Base-by-base conservation (phyloP, 2,888 invertebrate genomes). In the Drosophila mercatorum region DNA sequence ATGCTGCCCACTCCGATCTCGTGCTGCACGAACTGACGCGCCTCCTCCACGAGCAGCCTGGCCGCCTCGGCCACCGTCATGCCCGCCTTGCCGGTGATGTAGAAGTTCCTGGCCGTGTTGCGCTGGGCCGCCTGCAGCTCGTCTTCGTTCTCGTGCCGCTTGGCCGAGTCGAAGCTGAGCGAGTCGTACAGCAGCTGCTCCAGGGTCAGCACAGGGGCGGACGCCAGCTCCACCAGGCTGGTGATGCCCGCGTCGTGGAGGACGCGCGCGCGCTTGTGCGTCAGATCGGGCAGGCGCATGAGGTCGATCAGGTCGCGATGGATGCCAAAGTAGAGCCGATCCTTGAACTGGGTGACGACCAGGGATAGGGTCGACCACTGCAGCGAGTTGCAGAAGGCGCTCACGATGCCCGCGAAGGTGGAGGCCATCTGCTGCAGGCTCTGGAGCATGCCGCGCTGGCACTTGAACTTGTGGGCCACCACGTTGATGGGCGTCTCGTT, bases 391-490 rank as follows among this genome's bases (percentile, higher is more conserved):
- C 98, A 98, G 93, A 99, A 99, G n/a, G 97, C 95, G 4, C 98
- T 98, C 1, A 99, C 97, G 97, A 99, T 99, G 64, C 98, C 98
- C 63, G 99, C 98, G 94, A 98, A 99, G 41, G 98, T 98, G 41
- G 99, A 96, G 2, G 99, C 96, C 65, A 97, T 96, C 92, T 98
- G 98, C 93, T 99, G 99, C 36, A 99, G 94, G 66, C 97, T 96
- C 93, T 99, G 99, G 28, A 99, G 93, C 93, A 97, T 95, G 14
- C 99, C 99, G 61, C 98, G 95, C 63, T 96, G 95, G 88, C 97
- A 97, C 81, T 95, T 95, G 91, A 96, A 99, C 92, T 97, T 98
- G 11, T 92, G 91, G n/a, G 97, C 96, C 0, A 98, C 98, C 61
- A 94, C 94, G 63, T 94, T 94, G 57, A 99, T 94, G 5, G 98